Evolutionary conservation across 2,888 invertebrate species (phyloP), one percentile per base, ranked within the genome.

Genomic region (Drosophila helvetica): DNA sequence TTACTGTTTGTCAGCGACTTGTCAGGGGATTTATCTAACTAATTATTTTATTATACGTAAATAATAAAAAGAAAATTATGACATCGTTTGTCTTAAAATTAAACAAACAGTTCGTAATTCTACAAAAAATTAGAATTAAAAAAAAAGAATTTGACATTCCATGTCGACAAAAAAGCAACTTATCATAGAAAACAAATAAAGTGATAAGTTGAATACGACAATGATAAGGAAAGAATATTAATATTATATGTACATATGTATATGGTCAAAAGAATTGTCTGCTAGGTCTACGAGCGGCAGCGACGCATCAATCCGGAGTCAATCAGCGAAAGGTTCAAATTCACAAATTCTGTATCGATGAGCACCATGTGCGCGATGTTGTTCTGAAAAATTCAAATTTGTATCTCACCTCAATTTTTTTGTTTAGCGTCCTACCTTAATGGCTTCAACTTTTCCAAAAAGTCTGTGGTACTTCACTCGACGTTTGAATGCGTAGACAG

Each of bases 11-110:
- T 19, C 65, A 72, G 57, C 72, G 73, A 76, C 72, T 88, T 89
- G 80, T 86, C 72, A 73, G 77, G 79, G 74, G 79, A 86, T 83
- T 85, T 87, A 85, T 85, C 79, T 85, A 90, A 88, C 90, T 90
- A 90, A 89, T 90, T 91, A 91, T 90, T 91, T 91, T 91, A 91
- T 90, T 90, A 91, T 89, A 91, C 90, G 90, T 90, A 90, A 91
- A 91, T 90, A 90, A 91, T 90, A 90, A 79, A 89, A 90, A 90
- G 89, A 90, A 90, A 90, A 90, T 90, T 90, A 91, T 91, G 91
- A 91, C 90, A 91, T 89, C 90, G 90, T 90, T 90, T 91, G 90
- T 89, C 89, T 90, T 90, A 90, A 89, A 77, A 74, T 87, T 80
- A 88, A 47, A 65, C 66, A 5, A 77, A 67, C 12, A 65, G 66